These are phyloP conservation scores for Sitophilus oryzae DNA, from an alignment of 1,140 invertebrate species.

Conservation along the genomic window DNA sequence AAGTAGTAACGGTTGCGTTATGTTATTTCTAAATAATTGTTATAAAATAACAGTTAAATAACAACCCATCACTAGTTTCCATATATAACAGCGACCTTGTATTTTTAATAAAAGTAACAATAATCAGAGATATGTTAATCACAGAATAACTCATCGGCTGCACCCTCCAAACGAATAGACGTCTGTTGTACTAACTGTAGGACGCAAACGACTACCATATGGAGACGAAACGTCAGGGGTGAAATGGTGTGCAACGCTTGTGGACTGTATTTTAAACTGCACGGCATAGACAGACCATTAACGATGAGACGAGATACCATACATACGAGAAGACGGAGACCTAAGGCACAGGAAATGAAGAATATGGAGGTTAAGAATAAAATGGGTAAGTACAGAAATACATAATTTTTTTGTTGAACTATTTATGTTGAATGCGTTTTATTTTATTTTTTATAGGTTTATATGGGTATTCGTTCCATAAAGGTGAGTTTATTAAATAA, in stretches of 20 bases:
- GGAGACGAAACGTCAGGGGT: constrained; percentile 81
- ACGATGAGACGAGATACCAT: constrained; percentile 96
- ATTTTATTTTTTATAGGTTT: not conserved
- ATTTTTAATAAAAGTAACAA: too few relatives aligned
- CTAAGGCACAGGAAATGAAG: constrained; percentile 50
- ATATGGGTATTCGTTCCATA: constrained; percentile 10
- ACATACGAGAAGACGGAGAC: constrained; percentile 88
- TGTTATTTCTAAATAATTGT: too few relatives aligned
- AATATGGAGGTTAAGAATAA: constrained; percentile 7
- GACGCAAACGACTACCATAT: constrained; percentile 86
- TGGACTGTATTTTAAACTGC: constrained; percentile 88
- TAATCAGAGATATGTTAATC: not conserved
- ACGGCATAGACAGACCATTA: constrained; percentile 82
- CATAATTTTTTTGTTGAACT: not conserved
- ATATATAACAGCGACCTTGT: too few relatives aligned
- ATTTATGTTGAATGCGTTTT: not conserved
- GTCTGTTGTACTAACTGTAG: constrained; percentile 77
- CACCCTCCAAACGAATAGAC: constrained; percentile 54
- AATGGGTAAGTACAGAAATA: not conserved
- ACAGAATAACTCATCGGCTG: constrained; percentile 15
- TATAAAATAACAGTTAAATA: too few relatives aligned
- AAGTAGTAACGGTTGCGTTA: too few relatives aligned
- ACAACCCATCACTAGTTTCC: not conserved
- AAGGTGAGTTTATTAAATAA: not conserved
- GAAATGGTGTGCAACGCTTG: constrained; percentile 95